A percentile compares a stretch with the other conserved stretches of the same genome.
Conservation (phyloP, 92 coral and sea anemone species). For the Heteractis magnifica region DNA sequence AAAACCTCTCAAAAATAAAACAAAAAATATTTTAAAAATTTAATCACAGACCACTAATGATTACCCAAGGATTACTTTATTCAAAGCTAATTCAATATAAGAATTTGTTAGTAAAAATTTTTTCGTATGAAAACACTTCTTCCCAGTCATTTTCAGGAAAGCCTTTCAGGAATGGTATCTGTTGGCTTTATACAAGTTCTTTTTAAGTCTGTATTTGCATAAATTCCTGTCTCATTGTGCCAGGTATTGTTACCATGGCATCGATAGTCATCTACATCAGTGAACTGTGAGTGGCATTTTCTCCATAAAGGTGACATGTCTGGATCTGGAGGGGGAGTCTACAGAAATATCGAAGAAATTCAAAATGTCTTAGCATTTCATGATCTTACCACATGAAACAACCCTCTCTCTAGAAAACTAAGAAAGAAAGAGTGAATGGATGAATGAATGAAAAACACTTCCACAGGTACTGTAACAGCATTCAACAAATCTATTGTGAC, state of each 20-base stretch:
- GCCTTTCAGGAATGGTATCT: conserved; percentile 88
- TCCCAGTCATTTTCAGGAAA: conserved; percentile 42
- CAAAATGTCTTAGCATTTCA: no score
- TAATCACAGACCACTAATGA: no score
- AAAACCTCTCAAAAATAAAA: no score
- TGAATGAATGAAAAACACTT: no score
- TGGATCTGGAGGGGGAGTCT: conserved; percentile 85
- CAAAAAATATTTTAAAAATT: no score
- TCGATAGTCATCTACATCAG: conserved; percentile 93
- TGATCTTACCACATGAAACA: no score
- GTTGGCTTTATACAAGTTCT: conserved; percentile 65
- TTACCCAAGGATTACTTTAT: neutral
- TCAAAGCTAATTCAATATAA: neutral
- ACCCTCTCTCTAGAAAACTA: no score
- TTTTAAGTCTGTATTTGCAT: conserved; percentile 71
- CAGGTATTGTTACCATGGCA: conserved; percentile 92
- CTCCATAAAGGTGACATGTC: conserved; percentile 87
- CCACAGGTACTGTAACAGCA: no score
- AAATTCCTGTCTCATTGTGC: conserved; percentile 87
- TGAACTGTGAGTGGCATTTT: conserved; percentile 95
- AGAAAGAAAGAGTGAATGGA: no score
- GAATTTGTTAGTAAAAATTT: neutral
- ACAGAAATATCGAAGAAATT: neutral
- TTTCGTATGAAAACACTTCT: neutral
- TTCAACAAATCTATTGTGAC: no score